phyloP scores from a whole-genome alignment of 2,888 invertebrate species.

The Hetaerina titia region DNA sequence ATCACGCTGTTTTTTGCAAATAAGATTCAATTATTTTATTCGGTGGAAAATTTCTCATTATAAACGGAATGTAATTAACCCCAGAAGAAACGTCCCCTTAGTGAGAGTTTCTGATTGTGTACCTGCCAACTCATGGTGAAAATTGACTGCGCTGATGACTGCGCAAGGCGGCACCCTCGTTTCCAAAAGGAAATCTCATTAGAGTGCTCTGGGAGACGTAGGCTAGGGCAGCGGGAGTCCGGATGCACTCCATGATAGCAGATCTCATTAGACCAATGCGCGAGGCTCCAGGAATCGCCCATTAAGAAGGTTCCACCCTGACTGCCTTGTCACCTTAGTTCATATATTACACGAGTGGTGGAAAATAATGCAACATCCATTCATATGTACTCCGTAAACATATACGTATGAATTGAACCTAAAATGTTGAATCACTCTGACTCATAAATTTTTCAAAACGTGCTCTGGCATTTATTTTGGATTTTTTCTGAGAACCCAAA shows the following conservation, averaged over 20 bases:
- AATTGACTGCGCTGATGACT: not conserved
- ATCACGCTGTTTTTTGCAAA: not conserved
- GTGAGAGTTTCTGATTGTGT: not conserved
- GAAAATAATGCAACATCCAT: too few species aligned
- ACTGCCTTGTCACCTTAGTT: too few species aligned
- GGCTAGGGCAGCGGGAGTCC: not conserved
- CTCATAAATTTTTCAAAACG: too few species aligned
- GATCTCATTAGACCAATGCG: not conserved
- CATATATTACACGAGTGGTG: too few species aligned
- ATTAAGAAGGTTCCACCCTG: not conserved
- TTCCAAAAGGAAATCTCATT: constrained; percentile 5
- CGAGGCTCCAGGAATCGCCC: not conserved
- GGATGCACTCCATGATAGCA: not conserved
- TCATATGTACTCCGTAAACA: too few species aligned
- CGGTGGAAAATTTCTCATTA: not conserved
- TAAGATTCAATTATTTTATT: not conserved
- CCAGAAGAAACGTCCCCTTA: not conserved
- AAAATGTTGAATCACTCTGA: too few species aligned
- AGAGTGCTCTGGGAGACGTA: not conserved
- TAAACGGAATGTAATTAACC: not conserved
- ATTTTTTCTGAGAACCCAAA: too few species aligned
- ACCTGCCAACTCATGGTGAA: not conserved
- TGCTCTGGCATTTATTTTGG: too few species aligned
- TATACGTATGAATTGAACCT: too few species aligned
- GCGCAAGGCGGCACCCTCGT: not conserved